A percentile compares a stretch with the other conserved stretches of the same genome.
Evolutionary conservation across 2,797 vertebrate genomes (phyloP).

Genomic region (Paguma larvata): DNA sequence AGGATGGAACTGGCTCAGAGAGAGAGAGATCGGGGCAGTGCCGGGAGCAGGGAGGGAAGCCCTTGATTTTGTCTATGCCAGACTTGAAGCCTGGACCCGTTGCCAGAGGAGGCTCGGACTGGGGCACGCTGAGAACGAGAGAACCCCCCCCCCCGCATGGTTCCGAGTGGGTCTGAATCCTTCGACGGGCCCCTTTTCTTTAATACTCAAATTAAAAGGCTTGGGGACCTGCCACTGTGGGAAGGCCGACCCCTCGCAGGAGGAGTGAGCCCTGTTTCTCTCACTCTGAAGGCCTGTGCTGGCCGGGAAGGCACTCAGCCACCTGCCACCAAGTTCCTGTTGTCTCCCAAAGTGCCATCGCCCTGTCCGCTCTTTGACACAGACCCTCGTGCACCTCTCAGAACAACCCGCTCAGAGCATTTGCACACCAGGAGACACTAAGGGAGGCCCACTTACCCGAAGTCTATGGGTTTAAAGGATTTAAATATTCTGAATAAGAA

Average conservation of each 20-base stretch:
- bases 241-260: neutral
- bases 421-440: too few species aligned
- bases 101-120: fast-evolving
- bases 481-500: neutral
- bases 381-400: neutral
- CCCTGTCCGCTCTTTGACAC: neutral
- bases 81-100: neutral
- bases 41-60: fast-evolving
- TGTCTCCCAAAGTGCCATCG: neutral
- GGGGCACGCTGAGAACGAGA: fast-evolving
- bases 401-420: neutral
- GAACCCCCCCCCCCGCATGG: neutral
- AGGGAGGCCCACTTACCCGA: neutral
- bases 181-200: neutral
- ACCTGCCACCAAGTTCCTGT: fast-evolving
- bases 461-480: neutral
- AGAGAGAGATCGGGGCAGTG: fast-evolving
- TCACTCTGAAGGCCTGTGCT: neutral
- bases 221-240: fast-evolving
- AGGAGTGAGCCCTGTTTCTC: neutral
- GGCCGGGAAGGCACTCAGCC: too few species aligned
- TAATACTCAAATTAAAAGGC: neutral
- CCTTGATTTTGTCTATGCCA: neutral
- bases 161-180: fast-evolving
- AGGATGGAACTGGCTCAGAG: neutral